phyloP scores from a whole-genome alignment of 1,140 invertebrate genomes.

The Magallana angulata region DNA sequence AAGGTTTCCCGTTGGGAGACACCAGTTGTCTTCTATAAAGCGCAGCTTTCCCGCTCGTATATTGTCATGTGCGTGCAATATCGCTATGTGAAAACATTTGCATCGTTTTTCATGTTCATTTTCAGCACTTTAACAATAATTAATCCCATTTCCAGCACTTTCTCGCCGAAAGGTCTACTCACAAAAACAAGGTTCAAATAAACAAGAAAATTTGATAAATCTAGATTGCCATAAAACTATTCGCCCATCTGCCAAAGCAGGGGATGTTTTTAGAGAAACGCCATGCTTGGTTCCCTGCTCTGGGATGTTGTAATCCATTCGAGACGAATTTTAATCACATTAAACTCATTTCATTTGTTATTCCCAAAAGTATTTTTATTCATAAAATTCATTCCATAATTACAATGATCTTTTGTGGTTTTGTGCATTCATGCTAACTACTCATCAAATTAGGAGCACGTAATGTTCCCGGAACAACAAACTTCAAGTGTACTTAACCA shows the following conservation, averaged over 20 bases:
- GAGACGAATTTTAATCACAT: slow-evolving; percentile 39
- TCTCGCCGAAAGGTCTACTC: slow-evolving; percentile 31
- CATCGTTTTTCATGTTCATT: slow-evolving; percentile 37
- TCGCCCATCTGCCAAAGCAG: slow-evolving; percentile 38
- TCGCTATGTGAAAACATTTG: slow-evolving; percentile 32
- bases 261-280: slow-evolving; percentile 1
- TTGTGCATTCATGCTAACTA: not conserved
- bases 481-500: too few species aligned
- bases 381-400: slow-evolving; percentile 25
- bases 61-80: slow-evolving; percentile 28
- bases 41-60: not conserved
- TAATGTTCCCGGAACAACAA: too few species aligned
- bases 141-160: slow-evolving; percentile 42
- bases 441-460: not conserved
- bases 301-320: slow-evolving; percentile 8
- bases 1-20: not conserved
- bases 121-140: slow-evolving; percentile 47
- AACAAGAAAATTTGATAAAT: slow-evolving; percentile 27
- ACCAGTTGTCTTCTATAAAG: slow-evolving; percentile 24
- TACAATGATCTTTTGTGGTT: slow-evolving; percentile 19
- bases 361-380: slow-evolving; percentile 21
- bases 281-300: not conserved
- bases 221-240: slow-evolving; percentile 26
- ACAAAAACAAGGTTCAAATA: slow-evolving; percentile 42
- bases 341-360: slow-evolving; percentile 35